Evolutionary conservation across 1,140 invertebrate species (phyloP), one percentile per base, ranked within the genome.

Genomic region (Chlorops oryzae): DNA sequence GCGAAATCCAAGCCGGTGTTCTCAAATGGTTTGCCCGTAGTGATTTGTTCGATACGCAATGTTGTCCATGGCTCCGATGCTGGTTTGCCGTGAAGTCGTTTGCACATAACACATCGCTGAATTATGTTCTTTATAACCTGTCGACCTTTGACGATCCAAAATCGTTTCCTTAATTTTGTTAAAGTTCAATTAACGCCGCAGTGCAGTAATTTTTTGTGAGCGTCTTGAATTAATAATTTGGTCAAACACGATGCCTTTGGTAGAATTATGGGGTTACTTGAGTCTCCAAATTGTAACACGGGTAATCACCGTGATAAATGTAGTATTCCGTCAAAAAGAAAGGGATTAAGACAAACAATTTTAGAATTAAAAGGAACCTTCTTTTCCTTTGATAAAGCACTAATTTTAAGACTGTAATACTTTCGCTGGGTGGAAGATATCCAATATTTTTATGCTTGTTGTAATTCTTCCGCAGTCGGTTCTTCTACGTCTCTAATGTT

Each of bases 71-170:
- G 39, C 39, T 41, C 17, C 3, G 39, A 20, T 13, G 22, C 17
- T 10, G 39, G 39, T 18, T 41, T 41, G 5, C 3, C 5, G 13
- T n/a, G n/a, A 4, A 41, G 21, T 18, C 18, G 12, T 18, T 41
- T 17, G 39, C 39, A 41, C n/a, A 41, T 18, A 20, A 41, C 3
- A n/a, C 39, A 41, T 18, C 18, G 18, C 5, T 22, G 12, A 3
- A 41, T 41, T 5, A 10, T 10, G 18, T 13, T 41, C 3, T 41
- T 41, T 10, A 18, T 5, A 18, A n/a, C 13, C 17, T 18, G 39
- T 10, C 39, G 39, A 20, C 39, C 39, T 41, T 13, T 41, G 3
- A 41, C 21, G 3, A 41, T 41, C 39, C 39, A 41, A 18, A 41
- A 41, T 3, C 39, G 17, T 18, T 41, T 22, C 22, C 39, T 17